A percentile compares a stretch with the other conserved stretches of the same genome.
phyloP scores from a whole-genome alignment of 2,888 invertebrate genomes.

The Dynastes hyllus region DNA sequence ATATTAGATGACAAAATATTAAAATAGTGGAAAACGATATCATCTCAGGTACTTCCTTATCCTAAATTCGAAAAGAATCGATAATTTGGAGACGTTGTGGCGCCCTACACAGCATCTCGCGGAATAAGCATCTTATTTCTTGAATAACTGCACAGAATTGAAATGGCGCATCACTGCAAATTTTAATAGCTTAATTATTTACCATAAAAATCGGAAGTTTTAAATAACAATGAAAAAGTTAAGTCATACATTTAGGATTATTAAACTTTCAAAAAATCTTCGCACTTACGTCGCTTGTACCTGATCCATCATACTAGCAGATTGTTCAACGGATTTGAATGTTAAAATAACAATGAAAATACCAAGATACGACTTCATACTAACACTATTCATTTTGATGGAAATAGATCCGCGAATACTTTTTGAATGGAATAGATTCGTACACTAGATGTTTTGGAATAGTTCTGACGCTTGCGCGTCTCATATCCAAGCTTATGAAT shows the following conservation, averaged over 20 bases:
- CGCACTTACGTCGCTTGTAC: constrained; percentile 37
- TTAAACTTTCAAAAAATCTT: not conserved
- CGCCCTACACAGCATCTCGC: constrained; percentile 52
- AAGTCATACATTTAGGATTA: no score
- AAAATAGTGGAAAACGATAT: constrained; percentile 1
- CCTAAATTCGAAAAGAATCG: constrained; percentile 50
- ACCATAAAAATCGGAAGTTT: not conserved
- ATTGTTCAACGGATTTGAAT: not conserved
- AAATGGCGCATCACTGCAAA: not conserved
- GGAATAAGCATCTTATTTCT: constrained; percentile 29
- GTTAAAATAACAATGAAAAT: not conserved
- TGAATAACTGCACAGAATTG: constrained; percentile 6
- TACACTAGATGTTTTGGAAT: constrained; percentile 28
- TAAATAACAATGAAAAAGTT: no score
- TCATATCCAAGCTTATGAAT: constrained; percentile 38
- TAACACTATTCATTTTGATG: constrained; percentile 27
- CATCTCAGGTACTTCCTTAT: constrained; percentile 21
- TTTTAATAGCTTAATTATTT: not conserved
- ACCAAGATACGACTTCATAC: constrained; percentile 16
- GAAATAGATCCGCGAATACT: constrained; percentile 23
- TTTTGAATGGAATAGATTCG: constrained; percentile 39
- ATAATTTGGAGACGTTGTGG: constrained; percentile 54
- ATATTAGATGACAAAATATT: not conserved
- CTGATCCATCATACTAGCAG: constrained; percentile 6
- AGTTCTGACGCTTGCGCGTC: constrained; percentile 37